Base-by-base conservation (phyloP, 2,113 vertebrate genomes). In the Melanotaenia duboulayi region DNA sequence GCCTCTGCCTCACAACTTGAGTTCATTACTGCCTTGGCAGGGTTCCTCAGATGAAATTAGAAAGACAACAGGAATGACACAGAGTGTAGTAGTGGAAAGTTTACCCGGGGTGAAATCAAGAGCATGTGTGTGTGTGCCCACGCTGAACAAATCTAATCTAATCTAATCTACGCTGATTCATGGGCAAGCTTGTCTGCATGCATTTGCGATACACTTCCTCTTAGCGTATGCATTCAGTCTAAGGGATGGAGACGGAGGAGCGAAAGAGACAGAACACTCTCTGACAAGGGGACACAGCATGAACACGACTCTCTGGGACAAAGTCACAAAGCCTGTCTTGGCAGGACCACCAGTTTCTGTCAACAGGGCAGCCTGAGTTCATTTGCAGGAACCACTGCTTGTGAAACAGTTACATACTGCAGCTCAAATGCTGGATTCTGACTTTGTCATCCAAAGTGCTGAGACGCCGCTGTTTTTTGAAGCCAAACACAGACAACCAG, bases 1-100 rank as follows among this genome's bases (percentile, higher is more conserved):
- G 77, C 55, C 73, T 61, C 74, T 44, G 76, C 70, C 73, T 79
- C 85, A 85, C 85, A 82, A 74, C 80, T 85, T 24, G 37, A 71
- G 83, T 78, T 88, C 81, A 91, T 88, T 90, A 86, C 66, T 78
- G 82, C 63, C 84, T 82, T 80, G 87, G 90, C 87, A 74, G 90
- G 87, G 87, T 76, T 89, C 63, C 86, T 80, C 46, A 32, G 71
- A 82, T 81, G 84, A 81, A 84, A 84, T 87, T 76, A 87, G 80
- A 87, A 82, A 76, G 85, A 85, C 87, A 85, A 88, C 82, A 78
- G 82, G 76, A 83, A 74, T 79, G 83, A 87, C 87, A 84, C 71
- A 77, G 57, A 78, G 74, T 73, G 81, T 32, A 72, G 69, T 77
- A 37, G 74, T 32, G 65, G 74, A 82, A 80, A 71, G 88, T 85